A percentile compares a stretch with the other conserved stretches of the same genome.
Conservation (phyloP, 2,113 vertebrate genomes). For the Vulpes ferrilata region DNA sequence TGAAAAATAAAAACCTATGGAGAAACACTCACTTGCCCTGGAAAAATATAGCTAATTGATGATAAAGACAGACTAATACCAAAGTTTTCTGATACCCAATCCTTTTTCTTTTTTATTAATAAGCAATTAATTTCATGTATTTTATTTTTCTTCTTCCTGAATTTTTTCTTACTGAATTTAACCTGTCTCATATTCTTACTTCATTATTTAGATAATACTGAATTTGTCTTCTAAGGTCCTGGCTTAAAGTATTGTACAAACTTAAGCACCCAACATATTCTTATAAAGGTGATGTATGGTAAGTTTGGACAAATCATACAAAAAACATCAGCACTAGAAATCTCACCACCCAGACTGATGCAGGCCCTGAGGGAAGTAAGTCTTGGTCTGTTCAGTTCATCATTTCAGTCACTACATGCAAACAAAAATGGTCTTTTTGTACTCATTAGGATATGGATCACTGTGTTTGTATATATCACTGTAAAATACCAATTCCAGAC, state of each 20-base stretch:
- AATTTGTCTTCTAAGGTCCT: slow-evolving; percentile 14
- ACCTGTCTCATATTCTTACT: not conserved
- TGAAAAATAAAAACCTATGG: slow-evolving; percentile 21
- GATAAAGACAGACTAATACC: not conserved
- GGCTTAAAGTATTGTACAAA: not conserved
- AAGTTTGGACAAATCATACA: not conserved
- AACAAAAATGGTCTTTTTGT: not conserved
- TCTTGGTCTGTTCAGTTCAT: not conserved
- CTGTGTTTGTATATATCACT: not conserved
- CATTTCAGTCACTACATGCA: not conserved
- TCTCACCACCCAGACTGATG: not conserved
- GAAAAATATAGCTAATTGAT: not conserved
- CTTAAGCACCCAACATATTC: not conserved
- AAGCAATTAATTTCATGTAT: not conserved
- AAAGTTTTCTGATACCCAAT: not conserved
- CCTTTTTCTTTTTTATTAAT: not conserved
- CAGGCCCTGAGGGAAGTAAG: not conserved
- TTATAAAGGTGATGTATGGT: not conserved
- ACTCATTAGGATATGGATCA: not conserved
- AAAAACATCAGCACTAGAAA: not conserved
- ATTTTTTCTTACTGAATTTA: not conserved
- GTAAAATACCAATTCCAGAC: not conserved
- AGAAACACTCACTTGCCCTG: not conserved
- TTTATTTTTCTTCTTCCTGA: slow-evolving; percentile 14
- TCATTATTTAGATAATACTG: not conserved